phyloP scores from a whole-genome alignment of 1,140 invertebrate species.

The Euglossa dilemma region DNA sequence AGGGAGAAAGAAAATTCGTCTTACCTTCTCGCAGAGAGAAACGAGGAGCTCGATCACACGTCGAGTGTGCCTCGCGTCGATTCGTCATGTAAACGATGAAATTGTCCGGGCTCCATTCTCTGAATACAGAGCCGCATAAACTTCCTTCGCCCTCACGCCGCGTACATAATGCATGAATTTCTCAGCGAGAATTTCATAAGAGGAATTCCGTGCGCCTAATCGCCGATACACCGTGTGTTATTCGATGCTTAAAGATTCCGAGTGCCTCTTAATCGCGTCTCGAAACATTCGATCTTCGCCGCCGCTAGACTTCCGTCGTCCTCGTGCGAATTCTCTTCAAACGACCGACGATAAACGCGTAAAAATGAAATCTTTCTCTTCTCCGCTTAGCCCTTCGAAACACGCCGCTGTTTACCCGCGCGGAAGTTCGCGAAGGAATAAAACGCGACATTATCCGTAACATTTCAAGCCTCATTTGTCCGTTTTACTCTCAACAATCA shows the following conservation, averaged over 20 bases:
- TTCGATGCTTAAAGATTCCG: not conserved
- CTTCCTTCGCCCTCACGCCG: not conserved
- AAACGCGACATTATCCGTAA: not conserved
- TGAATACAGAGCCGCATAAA: conserved; percentile 7
- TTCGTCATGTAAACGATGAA: conserved; percentile 27
- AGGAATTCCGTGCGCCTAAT: conserved; percentile 23
- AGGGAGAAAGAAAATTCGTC: not conserved
- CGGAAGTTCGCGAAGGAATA: not conserved
- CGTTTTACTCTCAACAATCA: conserved; percentile 11
- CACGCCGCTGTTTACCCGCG: too few species aligned
- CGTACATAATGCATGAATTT: conserved; percentile 42
- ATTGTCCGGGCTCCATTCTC: conserved; percentile 2
- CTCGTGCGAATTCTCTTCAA: too few species aligned
- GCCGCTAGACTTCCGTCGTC: too few species aligned
- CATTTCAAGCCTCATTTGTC: conserved; percentile 5
- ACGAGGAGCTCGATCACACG: not conserved
- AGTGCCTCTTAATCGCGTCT: not conserved
- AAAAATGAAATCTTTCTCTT: too few species aligned
- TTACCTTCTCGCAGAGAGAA: not conserved
- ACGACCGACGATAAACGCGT: too few species aligned
- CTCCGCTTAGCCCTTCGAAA: too few species aligned
- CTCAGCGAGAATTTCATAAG: conserved; percentile 19
- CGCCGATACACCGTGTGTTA: not conserved
- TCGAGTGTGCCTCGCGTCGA: conserved; percentile 9
- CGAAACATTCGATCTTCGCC: too few species aligned